Base-by-base conservation (phyloP, 2,888 invertebrate species). In the Hoplodrina blanda region DNA sequence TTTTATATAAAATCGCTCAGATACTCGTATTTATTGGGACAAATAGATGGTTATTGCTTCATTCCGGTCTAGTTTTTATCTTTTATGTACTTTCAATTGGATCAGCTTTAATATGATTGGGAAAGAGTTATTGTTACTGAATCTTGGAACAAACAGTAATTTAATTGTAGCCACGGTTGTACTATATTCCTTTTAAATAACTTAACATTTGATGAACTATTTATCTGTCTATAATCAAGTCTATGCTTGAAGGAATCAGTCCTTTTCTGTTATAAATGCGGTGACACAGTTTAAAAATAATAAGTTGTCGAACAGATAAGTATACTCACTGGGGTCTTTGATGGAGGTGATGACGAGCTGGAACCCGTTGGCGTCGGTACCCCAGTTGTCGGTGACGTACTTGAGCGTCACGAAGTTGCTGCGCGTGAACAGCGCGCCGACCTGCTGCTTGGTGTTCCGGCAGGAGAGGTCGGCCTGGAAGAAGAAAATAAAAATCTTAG, bases 341-440 rank as follows among this genome's bases (percentile, higher is more conserved):
- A 99, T 98, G 87, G 98, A 98, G 80, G 99, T 99, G 96, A 99
- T 98, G 94, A 99, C 98, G 90, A 99, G 97, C 89, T 98, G 98
- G 96, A 99, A 99, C 88, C 99, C 98, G 95, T 99, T 98, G 88
- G 98, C 97, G 92, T 98, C 98, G 77, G 98, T 98, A 81, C 98
- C 99, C 98, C 98, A 99, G 90, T 97, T 97, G 95, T 99, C 99
- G 63, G 99, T 99, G 90, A 98, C 98, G 96, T 99, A 99, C 94
- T 98, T 98, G 86, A 99, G 97, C 65, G 99, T 99, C 90, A 99
- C 98, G 96, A 98, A 98, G 97, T 99, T 99, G 92, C 98, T 98
- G 90, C 98, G 97, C 72, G 98, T 99, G 96, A 98, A 98, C 94
- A 99, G 97, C 86, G 98, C 98, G 80, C 98, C 98, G 81, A 99